Evolutionary conservation across 2,888 invertebrate species (phyloP).

Genomic region (Graphium colonna): DNA sequence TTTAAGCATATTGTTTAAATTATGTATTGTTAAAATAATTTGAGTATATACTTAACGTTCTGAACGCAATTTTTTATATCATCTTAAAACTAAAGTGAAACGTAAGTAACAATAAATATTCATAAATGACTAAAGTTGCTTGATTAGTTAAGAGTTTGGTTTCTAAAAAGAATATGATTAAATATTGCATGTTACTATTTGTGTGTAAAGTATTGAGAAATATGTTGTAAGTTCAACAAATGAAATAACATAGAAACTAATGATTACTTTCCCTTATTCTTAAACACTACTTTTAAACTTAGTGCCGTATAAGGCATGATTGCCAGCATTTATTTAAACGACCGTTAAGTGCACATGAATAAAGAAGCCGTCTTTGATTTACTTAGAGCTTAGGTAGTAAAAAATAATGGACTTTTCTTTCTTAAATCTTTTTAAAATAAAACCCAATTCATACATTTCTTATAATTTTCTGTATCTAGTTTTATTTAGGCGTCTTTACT

Average conservation of each 20-base stretch:
- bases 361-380: constrained; percentile 6
- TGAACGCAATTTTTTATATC: no score
- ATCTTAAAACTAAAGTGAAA: no score
- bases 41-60: no score
- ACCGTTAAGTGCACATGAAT: constrained; percentile 15
- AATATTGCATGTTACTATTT: no score
- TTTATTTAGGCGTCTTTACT: neutral
- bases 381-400: constrained; percentile 2
- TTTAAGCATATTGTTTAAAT: no score
- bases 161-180: no score
- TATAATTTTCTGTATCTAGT: neutral
- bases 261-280: neutral
- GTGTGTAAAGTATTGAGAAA: no score
- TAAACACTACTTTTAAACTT: neutral
- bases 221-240: no score
- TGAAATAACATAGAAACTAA: neutral
- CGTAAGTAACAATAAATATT: no score
- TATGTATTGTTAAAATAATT: no score
- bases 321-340: constrained; percentile 2
- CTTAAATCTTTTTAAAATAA: neutral
- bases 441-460: neutral
- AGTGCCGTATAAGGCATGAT: neutral
- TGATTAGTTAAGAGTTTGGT: no score
- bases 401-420: neutral
- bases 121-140: no score